Evolutionary conservation across 2,113 vertebrate species (phyloP).

Genomic region (Tylochromis polylepis): DNA sequence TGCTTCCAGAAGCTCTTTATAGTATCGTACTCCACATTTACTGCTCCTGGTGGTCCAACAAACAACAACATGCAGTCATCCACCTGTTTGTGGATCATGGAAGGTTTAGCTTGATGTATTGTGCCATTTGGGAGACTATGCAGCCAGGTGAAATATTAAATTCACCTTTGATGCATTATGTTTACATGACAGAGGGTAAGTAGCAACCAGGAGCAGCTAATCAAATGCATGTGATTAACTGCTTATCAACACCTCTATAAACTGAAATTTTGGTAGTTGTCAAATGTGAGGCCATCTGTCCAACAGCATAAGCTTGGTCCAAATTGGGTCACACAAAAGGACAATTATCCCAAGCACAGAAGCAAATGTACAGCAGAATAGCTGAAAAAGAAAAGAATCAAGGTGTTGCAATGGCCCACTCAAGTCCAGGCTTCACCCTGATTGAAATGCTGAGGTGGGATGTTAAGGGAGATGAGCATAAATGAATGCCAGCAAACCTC

Average conservation of each 20-base stretch:
- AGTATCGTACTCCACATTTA: background rate
- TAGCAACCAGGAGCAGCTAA: fast-evolving
- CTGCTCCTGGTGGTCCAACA: background rate
- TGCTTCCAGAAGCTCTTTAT: background rate
- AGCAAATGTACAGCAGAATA: fast-evolving
- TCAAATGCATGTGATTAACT: background rate
- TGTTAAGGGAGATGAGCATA: background rate
- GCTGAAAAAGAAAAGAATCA: background rate
- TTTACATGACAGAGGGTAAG: background rate
- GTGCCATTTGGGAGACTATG: background rate
- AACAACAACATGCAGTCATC: background rate
- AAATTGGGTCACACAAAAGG: background rate
- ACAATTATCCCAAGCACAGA: background rate
- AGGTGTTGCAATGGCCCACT: background rate
- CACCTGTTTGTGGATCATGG: background rate
- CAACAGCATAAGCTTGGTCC: background rate
- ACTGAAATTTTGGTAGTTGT: background rate
- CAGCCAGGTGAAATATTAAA: background rate
- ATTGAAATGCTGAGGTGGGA: background rate
- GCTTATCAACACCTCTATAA: background rate
- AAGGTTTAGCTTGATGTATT: background rate
- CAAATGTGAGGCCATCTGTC: background rate
- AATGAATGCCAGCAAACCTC: background rate
- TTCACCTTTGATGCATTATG: background rate
- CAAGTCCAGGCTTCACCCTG: background rate